Conservation (phyloP, 2,113 vertebrate species). For the Apteryx mantelli region DNA sequence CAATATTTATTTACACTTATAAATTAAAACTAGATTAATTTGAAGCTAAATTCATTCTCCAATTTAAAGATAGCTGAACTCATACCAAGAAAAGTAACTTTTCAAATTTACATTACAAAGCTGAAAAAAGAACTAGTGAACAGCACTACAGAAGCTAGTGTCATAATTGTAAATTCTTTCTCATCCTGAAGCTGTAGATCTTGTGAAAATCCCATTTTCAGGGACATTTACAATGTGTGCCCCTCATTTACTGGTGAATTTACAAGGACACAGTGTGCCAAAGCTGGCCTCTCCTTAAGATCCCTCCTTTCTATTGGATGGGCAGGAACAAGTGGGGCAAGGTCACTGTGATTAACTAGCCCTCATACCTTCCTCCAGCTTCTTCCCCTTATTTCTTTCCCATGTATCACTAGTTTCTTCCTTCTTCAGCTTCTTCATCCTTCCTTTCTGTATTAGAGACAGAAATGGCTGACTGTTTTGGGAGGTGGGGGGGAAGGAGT, state of each 20-base stretch:
- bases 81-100: neutral
- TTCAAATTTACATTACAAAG: neutral
- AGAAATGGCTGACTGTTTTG: neutral
- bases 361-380: neutral
- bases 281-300: neutral
- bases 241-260: neutral
- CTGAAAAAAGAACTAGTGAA: neutral
- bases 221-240: neutral
- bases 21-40: neutral
- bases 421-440: neutral
- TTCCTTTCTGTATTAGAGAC: neutral
- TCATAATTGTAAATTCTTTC: neutral
- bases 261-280: neutral
- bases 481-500: neutral
- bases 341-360: neutral
- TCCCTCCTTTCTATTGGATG: neutral
- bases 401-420: neutral
- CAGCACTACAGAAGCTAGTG: neutral
- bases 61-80: neutral
- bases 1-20: neutral
- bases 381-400: neutral
- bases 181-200: neutral
- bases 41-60: neutral
- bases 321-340: neutral
- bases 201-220: slow-evolving; percentile 4